Conservation (phyloP, 64 coral and sea anemone genomes). For the Trachythela sp. region DNA sequence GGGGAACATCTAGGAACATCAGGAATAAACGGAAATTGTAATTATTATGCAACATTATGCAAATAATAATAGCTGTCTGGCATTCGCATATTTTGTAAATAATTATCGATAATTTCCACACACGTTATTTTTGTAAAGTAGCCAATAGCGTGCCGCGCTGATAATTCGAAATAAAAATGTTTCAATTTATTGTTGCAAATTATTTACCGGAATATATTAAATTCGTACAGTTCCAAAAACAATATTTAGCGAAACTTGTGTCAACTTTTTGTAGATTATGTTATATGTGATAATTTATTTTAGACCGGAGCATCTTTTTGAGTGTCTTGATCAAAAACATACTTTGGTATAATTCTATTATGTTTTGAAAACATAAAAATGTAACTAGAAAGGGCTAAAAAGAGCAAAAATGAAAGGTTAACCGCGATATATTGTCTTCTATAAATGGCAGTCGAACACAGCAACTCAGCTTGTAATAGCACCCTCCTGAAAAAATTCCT, state of each 20-base stretch:
- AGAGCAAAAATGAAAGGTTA: too few relatives aligned
- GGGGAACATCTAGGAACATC: too few relatives aligned
- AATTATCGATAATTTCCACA: too few relatives aligned
- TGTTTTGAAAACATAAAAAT: not conserved
- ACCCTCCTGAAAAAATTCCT: not conserved
- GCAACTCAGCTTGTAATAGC: not conserved
- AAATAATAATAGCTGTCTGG: too few relatives aligned
- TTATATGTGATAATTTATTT: too few relatives aligned
- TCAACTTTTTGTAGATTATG: not conserved
- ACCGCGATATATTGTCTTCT: too few relatives aligned
- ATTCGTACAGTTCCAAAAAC: not conserved
- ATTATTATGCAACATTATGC: too few relatives aligned
- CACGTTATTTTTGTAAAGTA: too few relatives aligned
- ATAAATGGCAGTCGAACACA: not conserved
- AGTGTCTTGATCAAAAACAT: not conserved
- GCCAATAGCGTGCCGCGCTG: not conserved
- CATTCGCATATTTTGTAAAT: too few relatives aligned
- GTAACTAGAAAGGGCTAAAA: not conserved
- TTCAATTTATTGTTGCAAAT: not conserved
- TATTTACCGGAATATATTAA: not conserved
- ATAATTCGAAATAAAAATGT: not conserved
- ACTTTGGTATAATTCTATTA: not conserved
- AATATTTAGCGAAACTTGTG: not conserved
- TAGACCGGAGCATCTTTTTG: not conserved
- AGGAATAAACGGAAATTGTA: too few relatives aligned